A percentile compares a stretch with the other conserved stretches of the same genome.
Evolutionary conservation across 2,888 invertebrate genomes (phyloP).

Genomic region (Bellardia pandia): DNA sequence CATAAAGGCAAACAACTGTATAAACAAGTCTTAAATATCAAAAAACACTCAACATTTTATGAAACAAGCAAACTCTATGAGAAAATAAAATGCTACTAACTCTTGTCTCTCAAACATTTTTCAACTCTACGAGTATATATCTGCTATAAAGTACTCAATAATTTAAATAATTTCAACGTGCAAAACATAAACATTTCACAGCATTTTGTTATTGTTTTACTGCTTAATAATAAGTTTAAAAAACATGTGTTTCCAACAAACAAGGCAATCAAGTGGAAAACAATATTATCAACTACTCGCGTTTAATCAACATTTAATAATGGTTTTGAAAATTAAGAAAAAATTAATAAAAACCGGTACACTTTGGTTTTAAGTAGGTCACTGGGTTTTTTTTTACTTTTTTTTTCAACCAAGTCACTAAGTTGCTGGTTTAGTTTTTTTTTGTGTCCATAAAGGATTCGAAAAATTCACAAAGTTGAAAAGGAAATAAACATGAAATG

Average conservation of each 20-base stretch:
- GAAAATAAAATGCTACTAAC: neutral
- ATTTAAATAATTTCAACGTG: constrained; percentile 38
- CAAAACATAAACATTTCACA: constrained; percentile 39
- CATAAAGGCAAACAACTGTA: constrained; percentile 15
- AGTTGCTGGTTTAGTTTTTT: neutral
- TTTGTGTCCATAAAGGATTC: constrained; percentile 27
- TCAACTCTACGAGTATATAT: too few species aligned
- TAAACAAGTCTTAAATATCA: constrained; percentile 24
- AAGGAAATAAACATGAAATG: neutral
- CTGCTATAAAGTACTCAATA: constrained; percentile 38
- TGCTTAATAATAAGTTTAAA: neutral
- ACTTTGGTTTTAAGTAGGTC: constrained; percentile 43
- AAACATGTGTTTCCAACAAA: constrained; percentile 34
- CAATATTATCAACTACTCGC: constrained; percentile 1
- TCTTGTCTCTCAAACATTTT: neutral
- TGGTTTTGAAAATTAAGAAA: constrained; percentile 49
- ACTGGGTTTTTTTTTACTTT: constrained; percentile 36
- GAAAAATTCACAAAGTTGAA: neutral
- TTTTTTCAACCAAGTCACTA: neutral
- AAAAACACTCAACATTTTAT: constrained; percentile 21
- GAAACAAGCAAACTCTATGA: neutral
- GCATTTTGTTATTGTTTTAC: constrained; percentile 22
- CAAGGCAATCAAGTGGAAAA: constrained; percentile 55
- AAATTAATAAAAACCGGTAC: constrained; percentile 55
- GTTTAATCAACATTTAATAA: constrained; percentile 13